Conservation (phyloP, 30 jellyfish, hydroid and myxozoan genomes). For the Haliclystus octoradiatus region DNA sequence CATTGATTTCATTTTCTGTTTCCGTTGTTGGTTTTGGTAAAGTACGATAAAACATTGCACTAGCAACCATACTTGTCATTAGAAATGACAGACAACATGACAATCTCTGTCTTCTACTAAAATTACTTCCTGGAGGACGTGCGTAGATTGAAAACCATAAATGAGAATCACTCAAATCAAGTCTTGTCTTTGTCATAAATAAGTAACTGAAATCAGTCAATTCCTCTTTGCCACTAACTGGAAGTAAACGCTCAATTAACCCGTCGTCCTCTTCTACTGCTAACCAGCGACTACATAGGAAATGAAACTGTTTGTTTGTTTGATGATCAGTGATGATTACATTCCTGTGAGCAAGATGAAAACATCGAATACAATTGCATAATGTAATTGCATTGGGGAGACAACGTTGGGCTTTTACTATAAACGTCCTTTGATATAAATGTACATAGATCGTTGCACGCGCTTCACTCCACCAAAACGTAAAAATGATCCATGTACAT, state of each 20-base stretch:
- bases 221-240: constrained; percentile 78
- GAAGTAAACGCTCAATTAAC: constrained; percentile 61
- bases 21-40: constrained; percentile 65
- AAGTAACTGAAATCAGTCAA: constrained; percentile 84
- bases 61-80: constrained; percentile 86
- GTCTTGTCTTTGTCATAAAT: constrained; percentile 65
- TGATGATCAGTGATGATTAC: constrained; percentile 70
- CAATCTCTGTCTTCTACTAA: constrained; percentile 82
- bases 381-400: too few species aligned
- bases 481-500: too few species aligned
- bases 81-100: constrained; percentile 78
- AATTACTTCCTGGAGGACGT: constrained; percentile 90
- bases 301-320: constrained; percentile 56
- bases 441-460: too few species aligned
- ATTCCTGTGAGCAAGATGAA: constrained; percentile 51
- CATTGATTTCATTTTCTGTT: constrained; percentile 67
- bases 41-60: constrained; percentile 73
- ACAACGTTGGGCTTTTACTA: too few species aligned
- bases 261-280: constrained; percentile 90
- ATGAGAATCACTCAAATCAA: constrained; percentile 75
- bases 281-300: constrained; percentile 86
- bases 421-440: too few species aligned
- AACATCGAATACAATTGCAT: too few species aligned
- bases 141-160: constrained; percentile 95
- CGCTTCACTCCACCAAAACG: too few species aligned